Percentiles rank a stretch among this genome's conserved stretches.
phyloP scores from a whole-genome alignment of 2,797 vertebrate species.

The Heliangelus exortis region DNA sequence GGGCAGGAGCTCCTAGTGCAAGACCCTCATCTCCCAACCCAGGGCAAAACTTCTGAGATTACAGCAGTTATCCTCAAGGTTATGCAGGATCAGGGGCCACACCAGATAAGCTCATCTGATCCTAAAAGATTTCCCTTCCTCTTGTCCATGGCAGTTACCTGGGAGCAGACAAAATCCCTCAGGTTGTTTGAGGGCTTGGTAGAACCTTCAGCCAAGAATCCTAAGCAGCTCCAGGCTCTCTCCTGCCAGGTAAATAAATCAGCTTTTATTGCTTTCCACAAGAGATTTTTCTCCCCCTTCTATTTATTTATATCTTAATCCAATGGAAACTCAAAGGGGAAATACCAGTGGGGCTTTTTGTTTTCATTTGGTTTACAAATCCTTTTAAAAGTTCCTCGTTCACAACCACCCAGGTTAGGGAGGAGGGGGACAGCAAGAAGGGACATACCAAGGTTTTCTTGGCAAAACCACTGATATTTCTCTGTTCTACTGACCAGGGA shows the following conservation, averaged over 20 bases:
- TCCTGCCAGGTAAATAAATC: conserved; percentile 40
- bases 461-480: accelerated
- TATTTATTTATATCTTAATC: not conserved
- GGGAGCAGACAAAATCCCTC: not conserved
- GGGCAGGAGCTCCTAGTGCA: not conserved
- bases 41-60: not conserved
- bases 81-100: accelerated
- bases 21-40: not conserved
- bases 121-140: not conserved
- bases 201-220: not conserved
- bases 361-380: not conserved
- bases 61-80: not conserved
- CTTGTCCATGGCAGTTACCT: not conserved
- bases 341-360: not conserved
- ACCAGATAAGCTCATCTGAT: not conserved
- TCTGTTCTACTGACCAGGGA: not conserved
- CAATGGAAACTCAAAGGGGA: not conserved
- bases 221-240: not conserved
- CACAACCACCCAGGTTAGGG: not conserved
- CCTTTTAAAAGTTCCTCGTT: not conserved
- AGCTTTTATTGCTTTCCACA: conserved; percentile 19
- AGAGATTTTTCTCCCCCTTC: not conserved
- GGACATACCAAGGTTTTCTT: not conserved
- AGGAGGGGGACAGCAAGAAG: not conserved
- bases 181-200: not conserved